Evolutionary conservation across 2,113 vertebrate species (phyloP).

Genomic region (Nesogale talazaci): DNA sequence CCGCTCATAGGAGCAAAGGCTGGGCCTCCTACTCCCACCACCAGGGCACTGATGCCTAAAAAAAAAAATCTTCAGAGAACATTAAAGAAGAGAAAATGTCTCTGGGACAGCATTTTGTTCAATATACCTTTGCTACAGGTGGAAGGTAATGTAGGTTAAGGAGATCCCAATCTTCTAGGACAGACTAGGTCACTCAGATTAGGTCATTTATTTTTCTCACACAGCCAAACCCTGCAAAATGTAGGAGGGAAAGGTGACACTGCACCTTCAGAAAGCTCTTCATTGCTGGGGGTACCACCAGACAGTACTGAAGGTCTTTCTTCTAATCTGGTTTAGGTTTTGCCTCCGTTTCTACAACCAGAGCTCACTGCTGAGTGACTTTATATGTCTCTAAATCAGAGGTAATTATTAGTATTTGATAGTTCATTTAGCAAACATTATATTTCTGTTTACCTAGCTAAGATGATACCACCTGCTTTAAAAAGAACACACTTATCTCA

Average conservation of each 20-base stretch:
- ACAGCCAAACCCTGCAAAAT: background rate
- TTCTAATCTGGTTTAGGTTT: conserved; percentile 81
- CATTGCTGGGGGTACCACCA: conserved; percentile 27
- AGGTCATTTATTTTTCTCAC: background rate
- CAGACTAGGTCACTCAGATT: background rate
- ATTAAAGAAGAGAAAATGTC: no score
- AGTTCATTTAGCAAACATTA: conserved; percentile 87
- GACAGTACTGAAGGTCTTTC: conserved; percentile 72
- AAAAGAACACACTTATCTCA: conserved; percentile 79
- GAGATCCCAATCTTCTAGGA: background rate
- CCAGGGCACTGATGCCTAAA: no score
- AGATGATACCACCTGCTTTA: conserved; percentile 79
- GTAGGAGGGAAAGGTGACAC: background rate
- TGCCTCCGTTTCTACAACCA: conserved; percentile 83
- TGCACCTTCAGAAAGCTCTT: background rate
- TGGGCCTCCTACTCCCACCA: no score
- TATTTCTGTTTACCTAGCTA: conserved; percentile 83
- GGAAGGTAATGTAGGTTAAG: background rate
- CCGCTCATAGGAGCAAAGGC: no score
- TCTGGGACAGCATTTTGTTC: background rate
- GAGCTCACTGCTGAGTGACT: conserved; percentile 81
- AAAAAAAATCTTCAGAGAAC: no score
- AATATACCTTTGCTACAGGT: background rate
- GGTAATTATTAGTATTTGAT: conserved; percentile 88
- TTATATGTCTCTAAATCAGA: conserved; percentile 83